Base-by-base conservation (phyloP, 2,888 invertebrate species). In the Harpalus rubripes region DNA sequence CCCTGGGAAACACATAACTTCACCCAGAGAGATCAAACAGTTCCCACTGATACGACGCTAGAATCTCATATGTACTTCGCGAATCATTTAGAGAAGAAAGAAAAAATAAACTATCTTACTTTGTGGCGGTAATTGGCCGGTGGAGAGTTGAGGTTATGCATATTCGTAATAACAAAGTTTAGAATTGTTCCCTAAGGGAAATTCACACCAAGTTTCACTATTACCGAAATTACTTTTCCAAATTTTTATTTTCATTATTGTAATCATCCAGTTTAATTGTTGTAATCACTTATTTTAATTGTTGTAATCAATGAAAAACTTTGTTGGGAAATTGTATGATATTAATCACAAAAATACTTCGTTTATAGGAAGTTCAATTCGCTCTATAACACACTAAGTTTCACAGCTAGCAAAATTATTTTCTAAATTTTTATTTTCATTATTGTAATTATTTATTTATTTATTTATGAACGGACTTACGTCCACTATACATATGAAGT, bases 291-390 rank as follows among this genome's bases (percentile, higher is more conserved):
- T 3, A 44, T 5, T 52, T 52, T 52, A 52, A 52, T 52, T 52
- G 44, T 52, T 52, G 12, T 52, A 10, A 52, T 52, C 12, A 32
- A 32, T 6, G 12, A 12, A 7, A 12, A 52, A 52, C 2, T 2
- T 52, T 6, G 3, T 2, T 52, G 2, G 8, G 44, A 7, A 12
- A 44, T 1, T 44, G 22, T 16, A 16, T 16, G 72, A 74, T 18
- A 63, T 63, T 18, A 63, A 63, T 63, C 63, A 26, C n/a, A 26
- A 2, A 63, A 63, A n/a, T n/a, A n/a, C n/a, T n/a, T n/a, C n/a
- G 18, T 63, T 63, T 63, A 12, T 12, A 15, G 26, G 63, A 18
- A 63, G n/a, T n/a, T n/a, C n/a, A n/a, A n/a, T n/a, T n/a, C n/a
- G n/a, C n/a, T n/a, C n/a, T n/a, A n/a, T n/a, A n/a, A n/a, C n/a